phyloP scores from a whole-genome alignment of 1,140 invertebrate species.

The Drosophila equinoxialis region DNA sequence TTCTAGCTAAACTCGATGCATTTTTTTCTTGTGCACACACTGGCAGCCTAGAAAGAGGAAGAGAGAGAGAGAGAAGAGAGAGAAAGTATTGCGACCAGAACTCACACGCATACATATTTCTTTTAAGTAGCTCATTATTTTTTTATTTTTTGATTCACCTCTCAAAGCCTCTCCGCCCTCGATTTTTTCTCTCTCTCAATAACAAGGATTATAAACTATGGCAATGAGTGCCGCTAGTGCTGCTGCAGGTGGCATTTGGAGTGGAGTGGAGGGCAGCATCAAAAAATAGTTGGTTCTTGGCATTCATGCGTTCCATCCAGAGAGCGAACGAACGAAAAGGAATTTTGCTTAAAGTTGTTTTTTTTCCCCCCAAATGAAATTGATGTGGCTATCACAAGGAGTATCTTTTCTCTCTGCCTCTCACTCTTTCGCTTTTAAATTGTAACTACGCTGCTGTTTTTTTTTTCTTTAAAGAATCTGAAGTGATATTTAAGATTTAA shows the following conservation, averaged over 20 bases:
- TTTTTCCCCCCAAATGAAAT: neutral
- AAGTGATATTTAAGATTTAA: too few relatives aligned
- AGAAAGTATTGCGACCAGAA: constrained; percentile 3
- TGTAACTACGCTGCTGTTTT: too few relatives aligned
- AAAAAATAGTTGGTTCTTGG: constrained; percentile 8
- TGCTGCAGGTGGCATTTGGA: constrained; percentile 8
- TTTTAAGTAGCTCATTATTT: constrained; percentile 76
- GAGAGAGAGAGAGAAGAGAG: too few relatives aligned
- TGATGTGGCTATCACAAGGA: neutral
- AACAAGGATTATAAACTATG: constrained; percentile 32
- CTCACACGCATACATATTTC: constrained; percentile 57
- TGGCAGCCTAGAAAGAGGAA: too few relatives aligned
- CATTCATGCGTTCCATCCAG: constrained; percentile 4
- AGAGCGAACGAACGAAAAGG: neutral
- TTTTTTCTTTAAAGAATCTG: too few relatives aligned
- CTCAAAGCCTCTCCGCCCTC: neutral
- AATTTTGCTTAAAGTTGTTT: constrained; percentile 5
- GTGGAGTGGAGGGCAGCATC: neutral
- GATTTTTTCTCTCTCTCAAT: constrained; percentile 19
- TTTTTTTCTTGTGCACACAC: constrained; percentile 3
- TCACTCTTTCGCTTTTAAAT: too few relatives aligned
- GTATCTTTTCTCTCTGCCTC: neutral
- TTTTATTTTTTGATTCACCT: constrained; percentile 1
- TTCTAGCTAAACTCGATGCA: constrained; percentile 46
- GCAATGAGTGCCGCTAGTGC: neutral